Conservation (phyloP, 2,888 invertebrate genomes). For the Ormyrus labotus region DNA sequence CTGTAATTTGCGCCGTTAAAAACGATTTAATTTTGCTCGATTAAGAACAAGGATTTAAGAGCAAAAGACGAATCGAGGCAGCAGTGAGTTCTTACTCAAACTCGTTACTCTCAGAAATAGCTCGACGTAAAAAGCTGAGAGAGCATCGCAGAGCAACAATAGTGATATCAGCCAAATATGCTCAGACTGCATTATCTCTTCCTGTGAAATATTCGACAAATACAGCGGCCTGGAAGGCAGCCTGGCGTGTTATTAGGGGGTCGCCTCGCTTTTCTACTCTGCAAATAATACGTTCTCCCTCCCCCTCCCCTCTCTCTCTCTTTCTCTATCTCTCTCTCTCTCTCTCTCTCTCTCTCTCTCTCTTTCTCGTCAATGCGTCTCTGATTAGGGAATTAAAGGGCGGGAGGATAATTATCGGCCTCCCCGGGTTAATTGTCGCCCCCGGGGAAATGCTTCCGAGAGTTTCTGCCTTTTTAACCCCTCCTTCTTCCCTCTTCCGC, state of each 20-base stretch:
- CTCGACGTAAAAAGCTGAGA: too few relatives aligned
- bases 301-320: neutral
- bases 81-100: too few relatives aligned
- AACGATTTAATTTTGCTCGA: too few relatives aligned
- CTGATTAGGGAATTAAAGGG: constrained; percentile 58
- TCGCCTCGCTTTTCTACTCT: constrained; percentile 25
- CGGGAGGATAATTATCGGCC: constrained; percentile 53
- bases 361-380: constrained; percentile 50
- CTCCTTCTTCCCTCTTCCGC: neutral
- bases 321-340: constrained; percentile 1
- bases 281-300: constrained; percentile 31
- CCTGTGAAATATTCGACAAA: constrained; percentile 46
- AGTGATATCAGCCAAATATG: neutral
- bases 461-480: constrained; percentile 39
- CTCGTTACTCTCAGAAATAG: too few relatives aligned
- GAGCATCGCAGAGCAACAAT: too few relatives aligned
- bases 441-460: constrained; percentile 24
- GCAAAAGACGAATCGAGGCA: too few relatives aligned
- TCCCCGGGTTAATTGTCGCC: constrained; percentile 54
- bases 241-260: constrained; percentile 37
- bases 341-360: neutral
- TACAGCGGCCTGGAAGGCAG: constrained; percentile 11
- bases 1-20: too few relatives aligned
- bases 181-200: constrained; percentile 41
- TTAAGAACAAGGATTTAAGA: too few relatives aligned